Conservation (phyloP, 2,888 invertebrate species). For the Tinea trinotella region DNA sequence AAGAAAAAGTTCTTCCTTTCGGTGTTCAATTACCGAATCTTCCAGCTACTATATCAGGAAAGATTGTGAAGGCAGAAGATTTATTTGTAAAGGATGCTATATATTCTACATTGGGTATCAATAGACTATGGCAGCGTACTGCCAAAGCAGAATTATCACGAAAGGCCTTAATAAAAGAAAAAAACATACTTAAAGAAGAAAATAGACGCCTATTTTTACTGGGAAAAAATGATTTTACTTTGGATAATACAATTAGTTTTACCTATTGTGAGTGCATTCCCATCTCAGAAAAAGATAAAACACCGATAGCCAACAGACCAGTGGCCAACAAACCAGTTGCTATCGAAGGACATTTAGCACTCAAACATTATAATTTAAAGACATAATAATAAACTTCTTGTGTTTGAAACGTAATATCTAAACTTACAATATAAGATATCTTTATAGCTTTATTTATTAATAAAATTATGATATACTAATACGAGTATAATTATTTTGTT, state of each 20-base stretch:
- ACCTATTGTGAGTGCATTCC: conserved; percentile 35
- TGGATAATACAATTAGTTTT: conserved; percentile 30
- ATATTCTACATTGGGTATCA: conserved; percentile 44
- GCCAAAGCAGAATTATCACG: conserved; percentile 52
- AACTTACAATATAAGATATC: too few species aligned
- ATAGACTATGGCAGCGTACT: conserved; percentile 55
- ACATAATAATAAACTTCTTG: too few species aligned
- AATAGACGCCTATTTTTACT: conserved; percentile 33
- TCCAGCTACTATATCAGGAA: conserved; percentile 28
- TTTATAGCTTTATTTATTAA: too few species aligned
- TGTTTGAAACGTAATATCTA: too few species aligned
- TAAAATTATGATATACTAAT: too few species aligned
- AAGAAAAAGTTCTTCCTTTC: conserved; percentile 62
- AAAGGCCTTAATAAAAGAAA: conserved; percentile 50
- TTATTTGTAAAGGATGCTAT: conserved; percentile 45
- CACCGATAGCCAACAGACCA: too few species aligned
- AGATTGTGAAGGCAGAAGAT: conserved; percentile 38
- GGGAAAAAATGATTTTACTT: background rate
- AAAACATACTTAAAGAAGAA: conserved; percentile 44
- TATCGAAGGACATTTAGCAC: conserved; percentile 34
- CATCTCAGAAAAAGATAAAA: conserved; percentile 20
- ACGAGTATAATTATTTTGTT: too few species aligned
- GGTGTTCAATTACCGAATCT: conserved; percentile 38
- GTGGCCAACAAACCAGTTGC: conserved; percentile 35
- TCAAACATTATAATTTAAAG: conserved; percentile 1